Evolutionary conservation across 2,888 invertebrate species (phyloP).

Genomic region (Choristoneura rosaceana): DNA sequence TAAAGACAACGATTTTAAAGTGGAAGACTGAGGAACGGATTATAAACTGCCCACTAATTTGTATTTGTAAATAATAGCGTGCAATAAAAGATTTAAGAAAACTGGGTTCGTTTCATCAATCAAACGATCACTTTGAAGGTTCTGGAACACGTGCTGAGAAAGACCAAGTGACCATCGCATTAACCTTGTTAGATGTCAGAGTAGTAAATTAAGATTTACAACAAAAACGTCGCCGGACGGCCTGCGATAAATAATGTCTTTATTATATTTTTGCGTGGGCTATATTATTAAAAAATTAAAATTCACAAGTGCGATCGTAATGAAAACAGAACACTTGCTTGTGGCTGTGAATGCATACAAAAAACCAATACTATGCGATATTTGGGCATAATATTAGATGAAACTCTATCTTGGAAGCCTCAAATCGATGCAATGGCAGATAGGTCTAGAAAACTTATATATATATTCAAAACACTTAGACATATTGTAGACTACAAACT

Average conservation of each 20-base stretch:
- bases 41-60: neutral
- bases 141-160: conserved; percentile 5
- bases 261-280: conserved; percentile 31
- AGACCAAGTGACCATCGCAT: conserved; percentile 30
- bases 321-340: too few species aligned
- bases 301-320: too few species aligned
- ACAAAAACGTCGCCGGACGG: conserved; percentile 44
- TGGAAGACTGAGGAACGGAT: neutral
- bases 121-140: conserved; percentile 4
- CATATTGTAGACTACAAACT: too few species aligned
- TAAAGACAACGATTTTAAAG: neutral
- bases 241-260: conserved; percentile 30
- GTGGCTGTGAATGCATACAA: too few species aligned
- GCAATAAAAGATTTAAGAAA: neutral
- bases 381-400: too few species aligned
- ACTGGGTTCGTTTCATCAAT: neutral
- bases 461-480: too few species aligned
- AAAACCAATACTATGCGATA: too few species aligned
- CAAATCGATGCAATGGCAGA: too few species aligned
- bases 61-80: neutral
- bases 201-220: conserved; percentile 44
- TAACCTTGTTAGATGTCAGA: conserved; percentile 36
- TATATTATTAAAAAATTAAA: too few species aligned
- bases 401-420: too few species aligned
- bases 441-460: too few species aligned